These are phyloP conservation scores for Acrobasis consociella DNA, from an alignment of 2,888 invertebrate genomes.

Conservation along the genomic window DNA sequence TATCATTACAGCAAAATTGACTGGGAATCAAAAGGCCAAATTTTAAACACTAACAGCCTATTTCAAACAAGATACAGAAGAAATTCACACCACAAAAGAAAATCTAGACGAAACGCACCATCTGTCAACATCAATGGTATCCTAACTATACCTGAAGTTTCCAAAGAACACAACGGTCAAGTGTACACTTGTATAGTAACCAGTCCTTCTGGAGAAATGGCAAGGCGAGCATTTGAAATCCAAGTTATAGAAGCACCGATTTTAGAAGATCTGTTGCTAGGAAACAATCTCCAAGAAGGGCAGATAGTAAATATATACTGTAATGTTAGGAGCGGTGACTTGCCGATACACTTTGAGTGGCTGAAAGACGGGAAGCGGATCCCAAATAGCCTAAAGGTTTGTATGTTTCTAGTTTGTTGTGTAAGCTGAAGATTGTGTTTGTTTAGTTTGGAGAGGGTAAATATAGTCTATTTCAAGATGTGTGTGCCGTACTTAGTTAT, in stretches of 20 bases:
- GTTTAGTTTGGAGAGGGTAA: no score
- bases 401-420: background rate
- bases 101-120: constrained; percentile 55
- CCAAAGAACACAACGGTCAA: constrained; percentile 86
- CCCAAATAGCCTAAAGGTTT: constrained; percentile 84
- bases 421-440: no score
- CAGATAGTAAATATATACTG: constrained; percentile 93
- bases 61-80: constrained; percentile 69
- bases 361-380: constrained; percentile 86
- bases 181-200: constrained; percentile 90
- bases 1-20: constrained; percentile 70
- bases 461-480: no score
- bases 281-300: constrained; percentile 90
- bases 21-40: constrained; percentile 73
- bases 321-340: constrained; percentile 87
- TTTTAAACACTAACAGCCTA: constrained; percentile 59
- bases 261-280: constrained; percentile 91
- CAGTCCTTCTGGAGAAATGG: constrained; percentile 86
- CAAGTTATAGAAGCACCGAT: constrained; percentile 89
- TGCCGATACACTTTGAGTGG: constrained; percentile 88
- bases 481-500: no score
- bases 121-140: constrained; percentile 79
- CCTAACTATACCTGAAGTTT: constrained; percentile 83
- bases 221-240: constrained; percentile 83
- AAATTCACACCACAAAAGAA: constrained; percentile 46